Evolutionary conservation across 1,140 invertebrate genomes (phyloP), one percentile per base, ranked within the genome.

Genomic region (Chironomus tepperi): DNA sequence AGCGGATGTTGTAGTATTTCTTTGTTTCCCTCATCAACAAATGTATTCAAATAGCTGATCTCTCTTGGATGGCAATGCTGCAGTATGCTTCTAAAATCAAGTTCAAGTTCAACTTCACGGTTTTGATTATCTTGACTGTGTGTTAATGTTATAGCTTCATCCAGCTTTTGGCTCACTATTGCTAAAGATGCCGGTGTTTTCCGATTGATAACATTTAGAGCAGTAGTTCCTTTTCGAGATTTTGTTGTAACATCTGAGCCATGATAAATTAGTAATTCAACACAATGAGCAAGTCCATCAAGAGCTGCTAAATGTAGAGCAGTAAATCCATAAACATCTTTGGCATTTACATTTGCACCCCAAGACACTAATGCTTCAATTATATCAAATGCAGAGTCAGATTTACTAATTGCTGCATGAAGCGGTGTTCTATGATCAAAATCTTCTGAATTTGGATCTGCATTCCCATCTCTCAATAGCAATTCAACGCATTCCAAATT

Each of bases 261-360:
- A 79, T 92, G 87, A 79, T 90, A 89, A 19, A 96, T 89, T 34
- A 97, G 82, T 64, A 92, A 86, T 79, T 94, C 90, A 0, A 94
- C 93, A 78, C 91, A 93, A 76, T 90, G 89, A 0, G 91, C 91
- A n/a, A 93, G 83, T 42, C 93, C 92, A 79, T 94, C 93, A 0
- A 93, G 81, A 7, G 94, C 93, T 6, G 93, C 93, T 65, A 96
- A 87, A 79, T 96, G 95, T 15, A 97, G 83, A 0, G 94, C 92
- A 0, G 93, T 94, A 80, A 95, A 95, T 0, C 94, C 94, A 78
- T 94, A 95, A 76, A 92, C 90, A 78, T 97, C 94, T 77, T 91
- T 89, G 65, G 89, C 87, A 79, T 96, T 95, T 0, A 95, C 90
- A 77, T 94, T 89, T 3, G 92, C 91, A 7, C 90, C 91, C 85